Conservation (phyloP, 2,888 invertebrate species). For the Hoplodrina blanda region DNA sequence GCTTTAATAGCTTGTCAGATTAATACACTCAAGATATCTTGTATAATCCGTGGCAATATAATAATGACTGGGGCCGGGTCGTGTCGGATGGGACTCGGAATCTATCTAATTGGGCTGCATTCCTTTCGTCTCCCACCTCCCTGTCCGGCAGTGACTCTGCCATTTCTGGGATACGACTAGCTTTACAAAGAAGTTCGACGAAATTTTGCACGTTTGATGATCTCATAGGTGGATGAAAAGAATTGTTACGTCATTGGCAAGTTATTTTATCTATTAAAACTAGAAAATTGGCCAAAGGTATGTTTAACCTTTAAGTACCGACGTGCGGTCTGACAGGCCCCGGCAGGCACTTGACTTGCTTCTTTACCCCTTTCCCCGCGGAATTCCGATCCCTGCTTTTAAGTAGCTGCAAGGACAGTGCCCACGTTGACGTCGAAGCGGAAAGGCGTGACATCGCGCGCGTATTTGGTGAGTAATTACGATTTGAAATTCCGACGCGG, state of each 20-base stretch:
- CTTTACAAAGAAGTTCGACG: conserved; percentile 24
- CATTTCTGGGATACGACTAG: conserved; percentile 51
- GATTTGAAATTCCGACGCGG: too few relatives aligned
- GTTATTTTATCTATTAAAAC: conserved; percentile 16
- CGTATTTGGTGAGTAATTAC: too few relatives aligned
- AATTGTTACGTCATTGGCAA: neutral
- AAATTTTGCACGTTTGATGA: conserved; percentile 34
- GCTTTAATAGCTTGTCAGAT: conserved; percentile 25
- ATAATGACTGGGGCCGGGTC: conserved; percentile 60
- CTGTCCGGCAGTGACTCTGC: conserved; percentile 61
- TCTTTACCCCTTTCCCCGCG: too few relatives aligned
- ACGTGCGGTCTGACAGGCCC: too few relatives aligned
- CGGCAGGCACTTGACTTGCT: too few relatives aligned
- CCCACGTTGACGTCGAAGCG: too few relatives aligned
- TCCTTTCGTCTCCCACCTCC: conserved; percentile 69
- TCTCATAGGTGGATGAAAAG: conserved; percentile 6
- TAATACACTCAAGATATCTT: conserved; percentile 34
- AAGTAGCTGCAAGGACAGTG: too few relatives aligned
- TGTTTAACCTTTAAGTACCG: too few relatives aligned
- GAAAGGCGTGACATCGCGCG: too few relatives aligned
- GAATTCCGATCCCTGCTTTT: too few relatives aligned
- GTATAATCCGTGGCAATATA: conserved; percentile 57
- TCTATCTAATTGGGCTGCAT: conserved; percentile 84
- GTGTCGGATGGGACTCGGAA: conserved; percentile 68
- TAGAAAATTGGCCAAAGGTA: neutral